These are phyloP conservation scores for Drosophila mettleri DNA, from an alignment of 2,888 invertebrate species.

Conservation along the genomic window DNA sequence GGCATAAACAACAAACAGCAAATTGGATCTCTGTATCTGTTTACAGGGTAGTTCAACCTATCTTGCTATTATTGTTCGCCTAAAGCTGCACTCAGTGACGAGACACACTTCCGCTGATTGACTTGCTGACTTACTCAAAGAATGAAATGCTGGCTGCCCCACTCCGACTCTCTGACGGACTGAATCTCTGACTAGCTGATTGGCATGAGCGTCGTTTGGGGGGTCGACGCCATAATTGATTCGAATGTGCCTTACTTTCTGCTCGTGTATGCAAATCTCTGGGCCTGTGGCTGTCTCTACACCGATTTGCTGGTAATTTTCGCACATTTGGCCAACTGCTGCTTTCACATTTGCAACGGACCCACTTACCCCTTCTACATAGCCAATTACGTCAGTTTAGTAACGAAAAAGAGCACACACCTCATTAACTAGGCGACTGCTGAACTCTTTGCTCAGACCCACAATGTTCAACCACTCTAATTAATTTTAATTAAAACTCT, in stretches of 20 bases:
- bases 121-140: conserved; percentile 65
- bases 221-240: conserved; percentile 48
- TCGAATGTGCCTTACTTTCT: conserved; percentile 50
- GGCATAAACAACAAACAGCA: background rate
- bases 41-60: conserved; percentile 12
- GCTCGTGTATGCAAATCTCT: conserved; percentile 61
- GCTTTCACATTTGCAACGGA: conserved; percentile 66
- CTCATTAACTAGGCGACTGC: conserved; percentile 65
- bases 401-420: conserved; percentile 17
- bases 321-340: conserved; percentile 74
- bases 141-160: conserved; percentile 37
- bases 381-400: conserved; percentile 63
- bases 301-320: conserved; percentile 69
- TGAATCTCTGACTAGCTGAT: conserved; percentile 32
- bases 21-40: background rate
- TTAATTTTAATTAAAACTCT: conserved; percentile 67
- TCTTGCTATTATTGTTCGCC: conserved; percentile 7
- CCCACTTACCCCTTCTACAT: background rate
- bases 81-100: conserved; percentile 42
- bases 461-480: conserved; percentile 57
- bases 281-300: conserved; percentile 30
- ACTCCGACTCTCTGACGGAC: conserved; percentile 9
- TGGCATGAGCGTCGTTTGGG: conserved; percentile 14
- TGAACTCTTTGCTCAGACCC: conserved; percentile 42
- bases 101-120: conserved; percentile 57